phyloP scores from a whole-genome alignment of 2,888 invertebrate genomes.

The Lydus trimaculatus region DNA sequence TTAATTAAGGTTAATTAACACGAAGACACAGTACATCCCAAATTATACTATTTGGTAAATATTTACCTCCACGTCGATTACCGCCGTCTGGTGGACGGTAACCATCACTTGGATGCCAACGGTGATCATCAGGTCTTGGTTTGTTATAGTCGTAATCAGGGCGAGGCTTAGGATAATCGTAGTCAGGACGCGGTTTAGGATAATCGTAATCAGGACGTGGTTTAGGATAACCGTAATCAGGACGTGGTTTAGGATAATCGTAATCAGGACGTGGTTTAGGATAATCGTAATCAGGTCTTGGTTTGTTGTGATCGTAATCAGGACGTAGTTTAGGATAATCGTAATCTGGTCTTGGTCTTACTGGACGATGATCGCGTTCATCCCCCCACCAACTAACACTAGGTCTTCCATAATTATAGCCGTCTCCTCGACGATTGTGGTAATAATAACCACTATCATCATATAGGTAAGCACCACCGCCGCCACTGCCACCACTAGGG shows the following conservation, averaged over 20 bases:
- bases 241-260: neutral
- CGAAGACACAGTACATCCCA: slow-evolving; percentile 51
- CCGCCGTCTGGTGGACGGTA: slow-evolving; percentile 18
- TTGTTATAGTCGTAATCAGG: slow-evolving; percentile 37
- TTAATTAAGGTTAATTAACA: slow-evolving; percentile 18
- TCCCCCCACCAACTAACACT: slow-evolving; percentile 36
- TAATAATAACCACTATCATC: slow-evolving; percentile 7
- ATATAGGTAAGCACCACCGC: slow-evolving; percentile 19
- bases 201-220: slow-evolving; percentile 52
- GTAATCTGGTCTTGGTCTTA: slow-evolving; percentile 51
- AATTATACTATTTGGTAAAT: slow-evolving; percentile 45
- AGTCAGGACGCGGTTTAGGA: slow-evolving; percentile 35
- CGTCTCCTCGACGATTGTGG: neutral
- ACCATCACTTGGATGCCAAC: neutral
- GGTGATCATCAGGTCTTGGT: slow-evolving; percentile 44
- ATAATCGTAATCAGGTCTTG: slow-evolving; percentile 47
- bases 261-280: slow-evolving; percentile 44
- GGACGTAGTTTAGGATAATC: slow-evolving; percentile 37
- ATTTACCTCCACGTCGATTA: slow-evolving; percentile 54
- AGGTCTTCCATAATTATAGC: slow-evolving; percentile 5
- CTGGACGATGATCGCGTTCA: slow-evolving; percentile 30
- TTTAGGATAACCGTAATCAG: neutral
- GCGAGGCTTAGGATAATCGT: slow-evolving; percentile 40
- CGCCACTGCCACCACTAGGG: slow-evolving; percentile 18
- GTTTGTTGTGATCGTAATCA: slow-evolving; percentile 38